Base-by-base conservation (phyloP, 2,888 invertebrate genomes). In the Seira musarum region DNA sequence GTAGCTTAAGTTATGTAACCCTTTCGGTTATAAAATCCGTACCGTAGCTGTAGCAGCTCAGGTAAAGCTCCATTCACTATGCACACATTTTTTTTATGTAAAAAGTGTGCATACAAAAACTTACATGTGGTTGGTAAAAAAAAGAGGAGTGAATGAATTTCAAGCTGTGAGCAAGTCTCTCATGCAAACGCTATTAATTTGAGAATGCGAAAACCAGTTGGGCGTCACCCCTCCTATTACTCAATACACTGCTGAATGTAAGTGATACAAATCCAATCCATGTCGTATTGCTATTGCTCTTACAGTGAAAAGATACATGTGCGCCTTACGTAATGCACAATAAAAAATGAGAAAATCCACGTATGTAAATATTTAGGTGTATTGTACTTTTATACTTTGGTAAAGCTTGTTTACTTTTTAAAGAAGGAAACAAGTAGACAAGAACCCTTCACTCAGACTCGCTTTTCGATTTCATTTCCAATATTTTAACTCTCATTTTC, bases 131-230 rank as follows among this genome's bases (percentile, higher is more conserved):
- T 69, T 64, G 68, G 25, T 68, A 68, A 57, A 49, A 49, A 60
- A 60, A 71, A 35, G 30, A 70, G 77, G 40, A 74, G 68, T 61
- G 80, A 74, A 79, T 80, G 73, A 74, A 75, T 75, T 30, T 80
- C 80, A 80, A 75, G 80, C 80, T 80, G 80, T 75, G 80, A 80
- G 80, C 75, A 60, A 71, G 66, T 67, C 75, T 75, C 80, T 75
- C 80, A 75, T 80, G 80, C 75, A 75, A 30, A 80, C 65, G 75
- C 70, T 75, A 75, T 80, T 80, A 60, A 80, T 75, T 75, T 80
- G 61, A 74, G 70, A 74, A 80, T 80, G 80, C 80, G 80, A 80
- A 80, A 80, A 80, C 80, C 80, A 75, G 80, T 80, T 80, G 80
- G 80, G 80, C 80, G 80, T 80, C 80, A 80, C 70, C 80, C 80